Evolutionary conservation across 2,113 vertebrate genomes (phyloP), one percentile per base, ranked within the genome.

Genomic region (Dermatemys mawii): DNA sequence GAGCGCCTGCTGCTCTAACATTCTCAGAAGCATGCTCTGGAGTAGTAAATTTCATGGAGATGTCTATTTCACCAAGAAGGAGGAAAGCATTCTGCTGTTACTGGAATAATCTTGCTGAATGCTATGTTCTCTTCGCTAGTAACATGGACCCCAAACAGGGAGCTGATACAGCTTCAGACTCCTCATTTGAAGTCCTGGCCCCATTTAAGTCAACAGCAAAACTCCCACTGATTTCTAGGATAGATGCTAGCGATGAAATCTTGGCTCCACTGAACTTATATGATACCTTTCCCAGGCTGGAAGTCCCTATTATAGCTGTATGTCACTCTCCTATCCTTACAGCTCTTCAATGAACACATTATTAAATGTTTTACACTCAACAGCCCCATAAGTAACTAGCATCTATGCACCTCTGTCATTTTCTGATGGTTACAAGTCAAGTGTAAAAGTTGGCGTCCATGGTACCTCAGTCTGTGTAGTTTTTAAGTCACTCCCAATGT

Each of bases 381-480:
- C 2, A 49, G 76, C 46, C n/a, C 84, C 83, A 78, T 55, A 75
- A 92, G 82, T 73, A 41, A 1, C 7, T 67, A 73, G 2, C 22
- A 73, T 35, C 35, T 6, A 11, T 8, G 38, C 53, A 87, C 7
- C 4, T 48, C 46, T 63, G 6, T 17, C 0, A 63, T 21, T 84
- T 87, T 75, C 85, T 55, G 85, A 70, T 22, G 88, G 46, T 51
- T 90, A 83, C 5, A n/a, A 81, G 32, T 87, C 83, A 94, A 97
- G 88, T 63, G n/a, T 2, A 75, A 73, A 9, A 55, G 44, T 29
- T 57, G 55, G 55, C 13, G 55, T 29, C 55, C 55, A 57, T 57
- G 27, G 11, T 29, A 57, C 3, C 8, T 46, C 46, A 81, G 2
- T 57, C 27, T 12, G 27, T 26, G 10, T 29, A 6, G 50, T 10